Evolutionary conservation across 2,888 invertebrate species (phyloP), one percentile per base, ranked within the genome.

Genomic region (Ischnura elegans): DNA sequence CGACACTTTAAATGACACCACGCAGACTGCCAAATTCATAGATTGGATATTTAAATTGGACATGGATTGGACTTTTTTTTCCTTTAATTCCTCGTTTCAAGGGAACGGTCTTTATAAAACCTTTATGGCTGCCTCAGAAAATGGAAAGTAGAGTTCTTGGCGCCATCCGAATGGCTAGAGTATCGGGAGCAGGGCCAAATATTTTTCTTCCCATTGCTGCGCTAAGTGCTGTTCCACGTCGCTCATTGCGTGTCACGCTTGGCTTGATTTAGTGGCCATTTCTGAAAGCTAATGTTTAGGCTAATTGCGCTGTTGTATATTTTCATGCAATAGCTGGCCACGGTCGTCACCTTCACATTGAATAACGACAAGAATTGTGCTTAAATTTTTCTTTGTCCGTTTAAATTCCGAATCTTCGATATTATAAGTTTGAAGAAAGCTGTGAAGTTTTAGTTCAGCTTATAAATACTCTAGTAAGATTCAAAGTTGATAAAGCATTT

Each of bases 11-110:
- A 61, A 61, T 61, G 61, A 25, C 8, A 2, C 61, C 61, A 61
- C 61, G 61, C 61, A 61, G 61, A 25, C 61, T 61, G 61, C 61
- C 61, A 61, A 61, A 61, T 61, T 25, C 61, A 61, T 16, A 25
- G 61, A 61, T 61, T 61, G 61, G 61, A 61, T n/a, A 61, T 61
- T 61, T 61, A 61, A 61, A 61, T 61, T 61, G 61, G 61, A 16
- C 61, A 61, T 61, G 61, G 61, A 25, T 61, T 61, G 61, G 61
- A 21, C 61, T n/a, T 61, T 61, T 55, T 55, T 61, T 25, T 61
- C 6, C 61, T 25, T 61, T 61, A 61, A 61, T 61, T n/a, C 8
- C 25, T 13, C 19, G 25, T 6, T 61, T 16, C 61, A 25, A 25
- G 61, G n/a, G 61, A 61, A n/a, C 2, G 61, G 61, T 25, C 21